A percentile compares a stretch with the other conserved stretches of the same genome.
phyloP scores from a whole-genome alignment of 2,888 invertebrate species.

The Eristalis pertinax region DNA sequence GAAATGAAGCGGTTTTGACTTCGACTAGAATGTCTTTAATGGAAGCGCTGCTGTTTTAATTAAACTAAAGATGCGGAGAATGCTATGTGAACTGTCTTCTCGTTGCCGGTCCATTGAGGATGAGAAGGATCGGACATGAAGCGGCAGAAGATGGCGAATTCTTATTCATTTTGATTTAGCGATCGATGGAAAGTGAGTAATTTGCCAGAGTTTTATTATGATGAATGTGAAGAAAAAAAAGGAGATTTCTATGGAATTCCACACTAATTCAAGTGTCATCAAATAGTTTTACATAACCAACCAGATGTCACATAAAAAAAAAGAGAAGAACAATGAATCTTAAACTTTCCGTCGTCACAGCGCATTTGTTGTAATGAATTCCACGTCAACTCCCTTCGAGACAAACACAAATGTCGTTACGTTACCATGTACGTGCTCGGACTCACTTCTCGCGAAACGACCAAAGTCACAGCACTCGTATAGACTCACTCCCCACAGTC shows the following conservation, averaged over 20 bases:
- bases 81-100: conserved; percentile 44
- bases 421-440: conserved; percentile 42
- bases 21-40: not conserved
- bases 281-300: too few relatives aligned
- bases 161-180: conserved; percentile 50
- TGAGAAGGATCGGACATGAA: conserved; percentile 17
- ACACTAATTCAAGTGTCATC: too few relatives aligned
- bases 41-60: not conserved
- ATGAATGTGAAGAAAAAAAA: not conserved
- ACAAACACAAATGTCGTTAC: too few relatives aligned
- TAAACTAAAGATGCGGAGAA: conserved; percentile 17
- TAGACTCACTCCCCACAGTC: not conserved
- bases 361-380: not conserved
- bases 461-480: conserved; percentile 27
- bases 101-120: not conserved
- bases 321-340: too few relatives aligned
- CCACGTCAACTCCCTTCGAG: not conserved
- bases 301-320: too few relatives aligned
- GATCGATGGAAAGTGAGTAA: conserved; percentile 39
- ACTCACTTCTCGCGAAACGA: conserved; percentile 25
- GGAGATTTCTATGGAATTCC: too few relatives aligned
- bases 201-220: conserved; percentile 5
- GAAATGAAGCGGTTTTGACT: not conserved
- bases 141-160: too few relatives aligned
- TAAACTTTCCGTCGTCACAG: not conserved